phyloP scores from a whole-genome alignment of 2,888 invertebrate species.

The Phaedon cochleariae region DNA sequence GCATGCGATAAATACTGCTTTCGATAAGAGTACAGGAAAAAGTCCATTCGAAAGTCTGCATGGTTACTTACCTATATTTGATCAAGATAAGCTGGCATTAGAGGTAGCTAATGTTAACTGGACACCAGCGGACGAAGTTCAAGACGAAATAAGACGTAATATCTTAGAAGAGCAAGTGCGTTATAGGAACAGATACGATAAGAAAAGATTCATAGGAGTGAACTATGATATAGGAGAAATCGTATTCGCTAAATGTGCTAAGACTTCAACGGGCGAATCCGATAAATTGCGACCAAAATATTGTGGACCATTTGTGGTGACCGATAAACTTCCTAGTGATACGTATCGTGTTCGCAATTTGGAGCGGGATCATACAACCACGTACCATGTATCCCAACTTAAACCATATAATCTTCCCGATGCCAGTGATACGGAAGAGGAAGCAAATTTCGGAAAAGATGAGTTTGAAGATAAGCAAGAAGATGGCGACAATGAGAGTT shows the following conservation, averaged over 20 bases:
- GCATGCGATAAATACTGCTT: too few species aligned
- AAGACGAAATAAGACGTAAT: too few species aligned
- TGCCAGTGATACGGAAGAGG: not conserved
- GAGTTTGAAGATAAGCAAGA: too few species aligned
- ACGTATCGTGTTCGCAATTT: not conserved
- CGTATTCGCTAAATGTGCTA: slow-evolving; percentile 1
- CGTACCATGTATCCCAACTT: slow-evolving; percentile 3
- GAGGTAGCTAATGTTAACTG: not conserved
- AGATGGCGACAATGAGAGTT: too few species aligned
- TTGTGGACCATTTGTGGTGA: slow-evolving; percentile 8
- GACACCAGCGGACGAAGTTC: not conserved
- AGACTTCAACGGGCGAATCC: slow-evolving; percentile 8
- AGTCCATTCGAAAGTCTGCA: too few species aligned
- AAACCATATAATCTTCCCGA: not conserved
- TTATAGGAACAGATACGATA: not conserved
- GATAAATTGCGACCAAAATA: slow-evolving; percentile 13
- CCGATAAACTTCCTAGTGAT: slow-evolving; percentile 11
- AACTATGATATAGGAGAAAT: slow-evolving; percentile 9
- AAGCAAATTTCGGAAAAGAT: not conserved
- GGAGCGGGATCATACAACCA: not conserved
- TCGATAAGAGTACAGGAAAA: too few species aligned
- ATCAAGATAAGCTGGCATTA: not conserved
- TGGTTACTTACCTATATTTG: too few species aligned
- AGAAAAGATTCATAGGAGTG: slow-evolving; percentile 7
- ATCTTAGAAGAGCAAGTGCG: not conserved